phyloP scores from a whole-genome alignment of 2,113 vertebrate genomes.

The Polypterus bichir region DNA sequence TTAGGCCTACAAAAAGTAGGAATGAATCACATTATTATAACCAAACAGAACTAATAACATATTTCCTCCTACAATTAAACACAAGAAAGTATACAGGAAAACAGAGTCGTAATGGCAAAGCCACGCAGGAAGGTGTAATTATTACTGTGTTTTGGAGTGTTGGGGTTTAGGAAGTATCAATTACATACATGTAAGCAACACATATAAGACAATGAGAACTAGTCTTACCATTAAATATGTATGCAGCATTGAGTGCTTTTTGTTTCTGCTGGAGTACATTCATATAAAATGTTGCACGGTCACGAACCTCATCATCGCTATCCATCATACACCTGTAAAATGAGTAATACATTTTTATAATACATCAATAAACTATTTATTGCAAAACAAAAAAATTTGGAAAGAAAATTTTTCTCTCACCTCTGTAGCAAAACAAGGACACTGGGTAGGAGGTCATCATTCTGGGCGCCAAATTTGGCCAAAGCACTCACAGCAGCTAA shows the following conservation, averaged over 20 bases:
- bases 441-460: slow-evolving; percentile 85
- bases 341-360: not conserved
- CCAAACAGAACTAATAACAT: not conserved
- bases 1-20: slow-evolving; percentile 53
- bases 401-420: slow-evolving; percentile 36
- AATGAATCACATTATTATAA: not conserved
- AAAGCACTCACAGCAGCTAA: slow-evolving; percentile 87
- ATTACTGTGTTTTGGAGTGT: too few relatives aligned
- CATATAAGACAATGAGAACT: not conserved
- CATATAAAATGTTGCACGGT: slow-evolving; percentile 92
- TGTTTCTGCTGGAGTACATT: slow-evolving; percentile 91
- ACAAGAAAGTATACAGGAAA: too few relatives aligned
- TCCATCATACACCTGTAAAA: slow-evolving; percentile 91
- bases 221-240: slow-evolving; percentile 82
- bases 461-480: slow-evolving; percentile 96
- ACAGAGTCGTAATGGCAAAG: too few relatives aligned
- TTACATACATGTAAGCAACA: too few relatives aligned
- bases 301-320: slow-evolving; percentile 87
- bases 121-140: too few relatives aligned
- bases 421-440: slow-evolving; percentile 91
- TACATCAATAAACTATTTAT: not conserved
- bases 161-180: too few relatives aligned
- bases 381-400: not conserved
- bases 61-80: too few relatives aligned
- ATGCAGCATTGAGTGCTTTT: slow-evolving; percentile 81